These are phyloP conservation scores for Drosophila repleta DNA, from an alignment of 1,140 invertebrate genomes.

Conservation along the genomic window DNA sequence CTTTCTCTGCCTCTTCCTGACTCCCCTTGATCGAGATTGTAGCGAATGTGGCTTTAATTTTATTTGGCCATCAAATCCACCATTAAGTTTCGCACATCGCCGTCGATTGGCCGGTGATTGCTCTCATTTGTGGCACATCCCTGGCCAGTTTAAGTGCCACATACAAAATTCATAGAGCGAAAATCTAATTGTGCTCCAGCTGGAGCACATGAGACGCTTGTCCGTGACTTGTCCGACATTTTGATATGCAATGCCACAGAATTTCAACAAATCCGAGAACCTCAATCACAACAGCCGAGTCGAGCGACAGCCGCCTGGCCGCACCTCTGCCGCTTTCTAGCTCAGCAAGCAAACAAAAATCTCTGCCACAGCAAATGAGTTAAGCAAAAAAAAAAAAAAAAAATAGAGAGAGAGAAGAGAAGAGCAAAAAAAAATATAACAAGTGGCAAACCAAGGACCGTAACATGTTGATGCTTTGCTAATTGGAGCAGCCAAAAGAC, in stretches of 20 bases:
- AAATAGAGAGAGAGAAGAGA: neutral
- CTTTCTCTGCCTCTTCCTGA: no score
- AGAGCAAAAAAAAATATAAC: slow-evolving; percentile 18
- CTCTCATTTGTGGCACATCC: no score
- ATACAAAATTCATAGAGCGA: no score
- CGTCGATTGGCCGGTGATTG: no score
- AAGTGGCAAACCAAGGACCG: slow-evolving; percentile 44
- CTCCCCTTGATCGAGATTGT: no score
- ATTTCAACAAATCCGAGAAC: slow-evolving; percentile 19
- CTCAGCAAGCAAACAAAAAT: slow-evolving; percentile 14
- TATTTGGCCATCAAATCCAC: no score
- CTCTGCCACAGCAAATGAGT: slow-evolving; percentile 24
- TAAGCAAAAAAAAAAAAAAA: neutral
- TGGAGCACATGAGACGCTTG: slow-evolving; percentile 9
- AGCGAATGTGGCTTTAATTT: no score
- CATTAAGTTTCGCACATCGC: no score
- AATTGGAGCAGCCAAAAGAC: slow-evolving; percentile 59
- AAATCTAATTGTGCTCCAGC: neutral
- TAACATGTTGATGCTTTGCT: slow-evolving; percentile 74
- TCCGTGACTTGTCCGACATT: slow-evolving; percentile 40
- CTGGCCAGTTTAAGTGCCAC: no score
- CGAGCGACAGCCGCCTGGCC: no score
- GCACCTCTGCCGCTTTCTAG: no score
- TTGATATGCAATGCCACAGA: slow-evolving; percentile 27
- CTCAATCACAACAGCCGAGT: neutral